Evolutionary conservation across 2,888 invertebrate genomes (phyloP), one percentile per base, ranked within the genome.

Genomic region (Rhagonycha fulva): DNA sequence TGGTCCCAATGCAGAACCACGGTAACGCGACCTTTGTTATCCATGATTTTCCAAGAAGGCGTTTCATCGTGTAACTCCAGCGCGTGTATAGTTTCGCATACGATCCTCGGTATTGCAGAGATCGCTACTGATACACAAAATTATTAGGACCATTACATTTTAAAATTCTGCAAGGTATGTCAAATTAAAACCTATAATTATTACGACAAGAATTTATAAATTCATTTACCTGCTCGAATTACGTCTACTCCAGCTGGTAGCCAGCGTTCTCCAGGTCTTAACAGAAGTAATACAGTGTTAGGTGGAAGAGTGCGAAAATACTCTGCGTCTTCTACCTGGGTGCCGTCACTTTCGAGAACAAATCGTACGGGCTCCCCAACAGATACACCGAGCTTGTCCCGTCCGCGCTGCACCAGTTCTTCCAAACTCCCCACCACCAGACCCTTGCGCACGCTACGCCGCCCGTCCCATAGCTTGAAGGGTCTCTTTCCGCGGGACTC

Each of bases 21-120:
- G 86, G 97, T 97, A 91, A 97, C 96, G 88, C 96, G 94, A 88
- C 97, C 97, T 91, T 96, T 96, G 93, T 96, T 96, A 93, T 97
- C 97, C 96, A 97, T 97, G 91, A 97, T 97, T 91, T 97, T 97
- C 97, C 97, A 97, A 90, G 96, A 96, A 87, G 97, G 97, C 88
- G 96, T 96, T 90, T 97, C 96, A 95, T 96, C 96, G 91, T 96
- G 96, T 88, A 97, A 91, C 90, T 97, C 96, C 91, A 97, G 91
- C 83, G 96, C 96, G 91, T 96, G 95, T 88, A 97, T 96, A 87
- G 97, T 97, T 91, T 97, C 97, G 93, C 97, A 97, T 89, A 97
- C 97, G 92, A 97, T 97, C 91, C 95, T 95, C 85, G 98, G 98
- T 85, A 98, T 96, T 86, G 96, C 96, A 88, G 96, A 95, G 90